Conservation (phyloP, 2,797 vertebrate species). For the Tauraco hartlaubi region DNA sequence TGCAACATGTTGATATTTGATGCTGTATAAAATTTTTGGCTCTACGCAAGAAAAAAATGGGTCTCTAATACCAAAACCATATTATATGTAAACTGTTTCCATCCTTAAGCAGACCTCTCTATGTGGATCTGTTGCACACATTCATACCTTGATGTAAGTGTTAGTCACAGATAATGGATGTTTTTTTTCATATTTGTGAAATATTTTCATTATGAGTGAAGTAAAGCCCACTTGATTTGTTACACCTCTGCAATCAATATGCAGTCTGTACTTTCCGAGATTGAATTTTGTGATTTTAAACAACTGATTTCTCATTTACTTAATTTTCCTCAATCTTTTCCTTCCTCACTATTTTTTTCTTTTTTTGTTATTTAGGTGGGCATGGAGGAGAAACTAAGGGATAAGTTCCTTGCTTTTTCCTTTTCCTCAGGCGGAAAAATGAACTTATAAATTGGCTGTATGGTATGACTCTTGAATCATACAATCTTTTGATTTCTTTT, state of each 20-base stretch:
- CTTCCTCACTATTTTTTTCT: not conserved
- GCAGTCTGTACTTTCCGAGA: not conserved
- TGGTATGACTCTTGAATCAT: not conserved
- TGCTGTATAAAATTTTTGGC: not conserved
- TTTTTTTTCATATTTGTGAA: not conserved
- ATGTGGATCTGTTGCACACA: not conserved
- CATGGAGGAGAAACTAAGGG: not conserved
- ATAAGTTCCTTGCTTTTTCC: not conserved
- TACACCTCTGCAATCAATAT: not conserved
- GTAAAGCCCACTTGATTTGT: not conserved
- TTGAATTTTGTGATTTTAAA: not conserved
- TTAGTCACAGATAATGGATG: not conserved
- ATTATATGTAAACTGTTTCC: not conserved
- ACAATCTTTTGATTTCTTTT: not conserved
- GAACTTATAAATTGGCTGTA: not conserved
- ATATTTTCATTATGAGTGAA: not conserved
- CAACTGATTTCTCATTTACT: not conserved
- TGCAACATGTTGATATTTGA: not conserved
- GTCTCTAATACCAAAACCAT: not conserved
- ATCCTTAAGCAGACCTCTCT: not conserved
- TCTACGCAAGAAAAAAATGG: not conserved
- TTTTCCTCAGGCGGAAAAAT: not conserved
- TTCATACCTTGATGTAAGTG: not conserved
- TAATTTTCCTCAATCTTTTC: not conserved
- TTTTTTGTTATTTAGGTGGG: not conserved